Conservation (phyloP, 2,797 vertebrate species). For the Gymnodraco acuticeps region DNA sequence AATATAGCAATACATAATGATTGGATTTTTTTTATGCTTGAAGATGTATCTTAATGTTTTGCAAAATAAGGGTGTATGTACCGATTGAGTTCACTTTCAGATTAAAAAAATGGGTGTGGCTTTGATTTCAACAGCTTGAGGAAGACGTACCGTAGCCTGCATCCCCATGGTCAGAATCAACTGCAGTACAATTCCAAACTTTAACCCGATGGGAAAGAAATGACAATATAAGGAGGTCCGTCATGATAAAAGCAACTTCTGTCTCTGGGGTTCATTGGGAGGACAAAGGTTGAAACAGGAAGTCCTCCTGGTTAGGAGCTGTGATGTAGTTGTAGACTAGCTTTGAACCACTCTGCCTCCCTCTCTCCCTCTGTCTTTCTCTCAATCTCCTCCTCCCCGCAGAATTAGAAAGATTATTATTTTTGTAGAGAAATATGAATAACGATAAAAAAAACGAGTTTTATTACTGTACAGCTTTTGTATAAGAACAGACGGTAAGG, state of each 20-base stretch:
- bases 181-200: background rate
- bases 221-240: constrained; percentile 11
- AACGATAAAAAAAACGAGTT: constrained; percentile 75
- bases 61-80: constrained; percentile 6
- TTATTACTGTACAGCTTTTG: constrained; percentile 90
- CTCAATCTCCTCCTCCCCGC: constrained; percentile 33
- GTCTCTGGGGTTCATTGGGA: constrained; percentile 13
- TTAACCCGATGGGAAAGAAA: constrained; percentile 23
- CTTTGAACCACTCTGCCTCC: constrained; percentile 38
- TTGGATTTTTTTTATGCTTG: constrained; percentile 11
- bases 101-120: constrained; percentile 3
- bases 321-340: constrained; percentile 37
- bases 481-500: constrained; percentile 82
- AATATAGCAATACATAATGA: constrained; percentile 33
- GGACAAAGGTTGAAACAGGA: constrained; percentile 1
- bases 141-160: constrained; percentile 3
- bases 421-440: constrained; percentile 85
- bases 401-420: constrained; percentile 86
- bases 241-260: constrained; percentile 23
- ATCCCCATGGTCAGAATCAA: constrained; percentile 1
- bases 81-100: background rate
- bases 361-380: constrained; percentile 31
- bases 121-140: constrained; percentile 16
- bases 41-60: constrained; percentile 17
- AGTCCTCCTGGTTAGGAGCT: constrained; percentile 23